Base-by-base conservation (phyloP, 1,140 invertebrate genomes). In the Hycleus phaleratus region DNA sequence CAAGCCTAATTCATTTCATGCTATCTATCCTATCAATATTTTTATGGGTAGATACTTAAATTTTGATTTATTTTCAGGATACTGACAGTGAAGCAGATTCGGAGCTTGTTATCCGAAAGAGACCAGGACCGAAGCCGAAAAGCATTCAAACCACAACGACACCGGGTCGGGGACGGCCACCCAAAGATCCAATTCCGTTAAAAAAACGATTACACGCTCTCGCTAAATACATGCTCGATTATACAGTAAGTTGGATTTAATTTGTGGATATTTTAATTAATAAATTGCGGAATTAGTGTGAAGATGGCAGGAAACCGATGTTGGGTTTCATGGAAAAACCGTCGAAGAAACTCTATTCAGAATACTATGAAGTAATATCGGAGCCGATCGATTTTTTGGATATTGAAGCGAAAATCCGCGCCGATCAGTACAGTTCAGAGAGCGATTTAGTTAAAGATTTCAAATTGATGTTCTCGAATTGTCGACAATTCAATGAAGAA, bases 241-340 rank as follows among this genome's bases (percentile, higher is more conserved):
- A 85, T 72, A 81, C 87, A 8, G 81, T 88, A 81, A 77, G 81
- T 77, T 53, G 32, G 4, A 46, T 3, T 10, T 0, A 47, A 42
- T 7, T 42, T 42, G 4, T 42, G 40, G 10, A 38, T 18, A 26
- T 47, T 51, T 56, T 40, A 45, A 43, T 50, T 63, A 26, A 42
- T 11, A n/a, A 7, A 7, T 26, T 52, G 10, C 18, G 10, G 4
- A 46, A 32, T 46, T 63, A 86, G 84, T 86, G 85, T 69, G 81
- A 85, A 56, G 88, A 91, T 69, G 91, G 90, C 5, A 78, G 95
- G 26, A 84, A 90, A 57, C 86, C 93, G 1, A 92, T 96, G 76
- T 76, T 92, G 42, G 84, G 92, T 64, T 99, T 99, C 71, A 91
- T 98, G 88, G 92, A 95, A 73, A 93, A 97, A 71, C 96, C 96